Base-by-base conservation (phyloP, 2,113 vertebrate genomes). In the Argyrosomus japonicus region DNA sequence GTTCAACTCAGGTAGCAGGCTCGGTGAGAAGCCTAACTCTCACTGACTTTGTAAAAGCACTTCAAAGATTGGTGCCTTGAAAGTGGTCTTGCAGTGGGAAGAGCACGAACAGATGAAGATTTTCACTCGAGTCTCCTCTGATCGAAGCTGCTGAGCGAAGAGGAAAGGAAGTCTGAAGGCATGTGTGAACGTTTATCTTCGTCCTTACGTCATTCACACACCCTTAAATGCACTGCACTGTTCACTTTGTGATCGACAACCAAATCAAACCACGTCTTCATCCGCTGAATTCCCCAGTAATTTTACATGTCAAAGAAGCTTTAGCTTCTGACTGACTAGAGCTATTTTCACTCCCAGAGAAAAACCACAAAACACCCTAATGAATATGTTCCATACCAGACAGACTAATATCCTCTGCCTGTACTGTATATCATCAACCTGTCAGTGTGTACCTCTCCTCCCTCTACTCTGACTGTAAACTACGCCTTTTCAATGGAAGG, bases 371-470 rank as follows among this genome's bases (percentile, higher is more conserved):
- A 79, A 81, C 76, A 13, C 76, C 64, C 62, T 60, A 79, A 90
- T 91, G 83, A 92, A 84, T 78, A 75, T 43, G 67, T 81, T 74
- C 90, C 36, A 78, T 65, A 69, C 14, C 50, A 68, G 77, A 86
- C 79, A 45, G 70, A 74, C 63, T 75, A 85, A 81, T 61, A 77
- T 81, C 67, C 58, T 78, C 50, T 36, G 75, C 76, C 87, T 92
- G 87, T 77, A 67, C 57, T 92, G 87, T 77, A 67, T 58, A 88
- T 82, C 75, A 71, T 91, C 79, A 84, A 40, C 64, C 83, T 89
- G 89, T 88, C 88, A 88, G 71, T 3, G 56, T 56, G 57, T 61
- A 12, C 36, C 65, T 87, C 73, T 75, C 81, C 75, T 82, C 85
- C 86, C 71, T 67, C 51, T 29, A 18, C 63, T 19, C 62, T 21